Evolutionary conservation across 1,140 invertebrate genomes (phyloP), one percentile per base, ranked within the genome.

Genomic region (Maconellicoccus hirsutus): DNA sequence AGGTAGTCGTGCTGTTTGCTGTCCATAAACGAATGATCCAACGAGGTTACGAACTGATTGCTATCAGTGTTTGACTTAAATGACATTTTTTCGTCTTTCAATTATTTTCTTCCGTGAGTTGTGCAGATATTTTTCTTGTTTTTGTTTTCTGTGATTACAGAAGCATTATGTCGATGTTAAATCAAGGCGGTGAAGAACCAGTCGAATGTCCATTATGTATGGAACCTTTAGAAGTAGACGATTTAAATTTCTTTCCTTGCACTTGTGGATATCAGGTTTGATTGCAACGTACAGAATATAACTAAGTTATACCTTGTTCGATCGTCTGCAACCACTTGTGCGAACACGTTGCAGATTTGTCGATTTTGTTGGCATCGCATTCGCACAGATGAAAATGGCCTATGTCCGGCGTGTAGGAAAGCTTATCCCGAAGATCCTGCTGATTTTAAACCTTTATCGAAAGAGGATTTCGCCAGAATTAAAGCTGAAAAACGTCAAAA

Each of bases 321-420:
- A 38, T 38, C 33, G 33, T n/a, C n/a, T n/a, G n/a, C n/a, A n/a
- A n/a, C n/a, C n/a, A n/a, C n/a, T n/a, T n/a, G 12, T 33, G 4
- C 4, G 12, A 33, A 33, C 29, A 12, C 29, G 29, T 52, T 52
- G n/a, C 78, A 96, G 91, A 98, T 99, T 81, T 99, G 97, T 81
- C 86, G 96, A 78, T 99, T 99, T 83, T 99, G 98, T 82, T 99
- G 98, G 98, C 96, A 99, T 84, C 89, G 96, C 78, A 96, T 99
- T 80, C 86, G 95, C 78, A 98, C 95, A 76, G 95, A 98, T 81
- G 96, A 98, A 82, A 98, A 98, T 85, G 96, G 96, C 70, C 83
- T 98, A 69, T 99, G 98, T 84, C 98, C 98, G 66, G 97, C 97
- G 52, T 99, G 98, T 84, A 87, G 97, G 77, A 97, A 98, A 83